Percentiles rank a stretch among this genome's conserved stretches.
Evolutionary conservation across 2,797 vertebrate species (phyloP).

Genomic region (Chelidonichthys spinosus): DNA sequence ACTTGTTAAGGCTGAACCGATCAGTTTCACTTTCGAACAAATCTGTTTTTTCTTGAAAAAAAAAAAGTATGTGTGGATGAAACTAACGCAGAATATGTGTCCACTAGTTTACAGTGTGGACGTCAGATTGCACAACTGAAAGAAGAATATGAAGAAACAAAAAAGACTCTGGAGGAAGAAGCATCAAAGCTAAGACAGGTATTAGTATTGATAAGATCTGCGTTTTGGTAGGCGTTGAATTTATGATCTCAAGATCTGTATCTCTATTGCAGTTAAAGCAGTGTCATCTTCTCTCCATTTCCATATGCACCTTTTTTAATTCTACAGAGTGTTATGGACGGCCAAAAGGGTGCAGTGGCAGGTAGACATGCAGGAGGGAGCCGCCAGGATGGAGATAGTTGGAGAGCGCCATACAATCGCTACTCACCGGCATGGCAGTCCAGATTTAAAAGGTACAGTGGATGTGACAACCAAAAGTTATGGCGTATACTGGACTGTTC

Average conservation of each 20-base stretch:
- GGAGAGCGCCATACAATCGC: slow-evolving; percentile 80
- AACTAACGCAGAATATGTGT: slow-evolving; percentile 25
- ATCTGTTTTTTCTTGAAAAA: neutral
- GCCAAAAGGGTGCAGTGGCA: slow-evolving; percentile 46
- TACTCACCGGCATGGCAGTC: slow-evolving; percentile 60
- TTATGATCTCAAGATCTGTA: no score
- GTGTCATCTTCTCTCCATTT: slow-evolving; percentile 1
- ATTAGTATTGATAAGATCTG: slow-evolving; percentile 39
- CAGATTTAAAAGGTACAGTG: slow-evolving; percentile 79
- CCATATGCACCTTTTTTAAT: slow-evolving; percentile 4
- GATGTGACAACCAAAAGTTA: neutral
- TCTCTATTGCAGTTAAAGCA: neutral
- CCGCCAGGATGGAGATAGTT: slow-evolving; percentile 38
- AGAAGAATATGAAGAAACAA: slow-evolving; percentile 91
- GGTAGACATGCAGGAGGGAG: slow-evolving; percentile 49
- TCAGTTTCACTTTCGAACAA: neutral
- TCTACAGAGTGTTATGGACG: slow-evolving; percentile 65
- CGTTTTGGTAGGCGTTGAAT: no score
- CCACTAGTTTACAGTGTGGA: slow-evolving; percentile 93
- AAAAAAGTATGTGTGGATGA: slow-evolving; percentile 3
- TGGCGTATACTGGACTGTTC: neutral
- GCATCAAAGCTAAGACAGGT: slow-evolving; percentile 77
- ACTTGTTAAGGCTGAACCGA: neutral
- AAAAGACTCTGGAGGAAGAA: slow-evolving; percentile 84
- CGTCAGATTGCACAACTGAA: slow-evolving; percentile 94